Evolutionary conservation across 2,797 vertebrate species (phyloP), one percentile per base, ranked within the genome.

Genomic region (Sphaeramia orbicularis): DNA sequence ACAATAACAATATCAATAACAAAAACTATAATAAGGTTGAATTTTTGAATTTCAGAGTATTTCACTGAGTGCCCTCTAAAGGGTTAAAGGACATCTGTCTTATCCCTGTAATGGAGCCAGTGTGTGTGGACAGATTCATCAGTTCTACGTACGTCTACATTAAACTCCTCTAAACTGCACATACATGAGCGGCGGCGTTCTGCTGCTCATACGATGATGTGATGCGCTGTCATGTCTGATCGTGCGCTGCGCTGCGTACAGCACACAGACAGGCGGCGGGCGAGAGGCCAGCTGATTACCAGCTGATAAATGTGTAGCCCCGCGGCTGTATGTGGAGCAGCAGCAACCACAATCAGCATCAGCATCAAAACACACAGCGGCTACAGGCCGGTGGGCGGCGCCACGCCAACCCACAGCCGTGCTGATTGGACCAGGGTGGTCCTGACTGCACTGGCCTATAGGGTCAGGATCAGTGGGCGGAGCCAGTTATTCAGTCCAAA

Each of bases 241-340:
- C 74, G 61, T 11, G 61, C 56, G 14, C 2, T 56, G 12, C 11
- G 16, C 51, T 4, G 24, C 6, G 16, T 51, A 14, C 53, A 14
- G 61, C 3, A 1, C 50, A 2, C 0, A 42, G 61, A 74, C 71
- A 56, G 75, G n/a, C 49, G 60, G 9, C 32, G 21, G 19, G 77
- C 44, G 53, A 47, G 32, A 43, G 69, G 67, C 67, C 67, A 50
- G 70, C 85, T 89, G 90, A 91, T 91, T 91, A 92, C 86, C 89
- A 88, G 89, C 87, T 91, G 86, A 91, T 92, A 85, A 88, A 92
- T 77, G 84, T 81, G 85, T 72, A 66, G 85, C 85, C 86, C 56
- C 3, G n/a, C 54, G 82, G 78, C 82, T 67, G 74, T 74, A 68
- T 80, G 73, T 69, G 78, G 42, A 74, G 72, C 68, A 44, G 76